Evolutionary conservation across 2,888 invertebrate genomes (phyloP), one percentile per base, ranked within the genome.

Genomic region (Athalia rosae): DNA sequence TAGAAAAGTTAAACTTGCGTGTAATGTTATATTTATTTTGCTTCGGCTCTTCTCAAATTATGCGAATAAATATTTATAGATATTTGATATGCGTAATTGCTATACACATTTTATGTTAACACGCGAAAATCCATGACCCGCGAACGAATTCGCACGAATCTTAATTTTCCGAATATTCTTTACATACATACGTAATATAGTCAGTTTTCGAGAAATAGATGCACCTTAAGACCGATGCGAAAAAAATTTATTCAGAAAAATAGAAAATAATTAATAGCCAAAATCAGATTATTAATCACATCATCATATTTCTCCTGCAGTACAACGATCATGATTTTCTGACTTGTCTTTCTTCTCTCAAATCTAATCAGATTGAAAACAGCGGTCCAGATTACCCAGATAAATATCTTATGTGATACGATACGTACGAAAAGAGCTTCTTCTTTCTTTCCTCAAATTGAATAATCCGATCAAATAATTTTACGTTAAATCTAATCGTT

Each of bases 51-150:
- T 15, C 50, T 67, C 9, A 28, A 79, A 81, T 77, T 81, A 79
- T 81, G 80, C 79, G 69, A 80, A 79, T 79, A 71, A 56, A 71
- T 78, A 79, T 74, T 66, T 76, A 77, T 67, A 80, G 79, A 80
- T 69, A 4, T 79, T 79, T 80, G 79, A 79, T 80, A 80, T 81
- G 80, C 77, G 80, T 80, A 71, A 79, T 81, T 77, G 79, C 80
- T 76, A 59, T 79, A 79, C 80, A 81, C 80, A 81, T 80, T 81
- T 79, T 80, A 80, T 80, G 82, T 81, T 79, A 80, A 80, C 78
- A 81, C 79, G 79, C 81, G 80, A 81, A 82, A 81, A 67, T 67
- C n/a, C 64, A 45, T 47, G 64, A 13, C 28, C 28, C 28, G 28
- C 28, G 28, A 28, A 28, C 28, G 28, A 28, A 28, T 28, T 28